Percentiles rank a stretch among this genome's conserved stretches.
Conservation (phyloP, 2,113 vertebrate genomes). For the Xenopus laevis region DNA sequence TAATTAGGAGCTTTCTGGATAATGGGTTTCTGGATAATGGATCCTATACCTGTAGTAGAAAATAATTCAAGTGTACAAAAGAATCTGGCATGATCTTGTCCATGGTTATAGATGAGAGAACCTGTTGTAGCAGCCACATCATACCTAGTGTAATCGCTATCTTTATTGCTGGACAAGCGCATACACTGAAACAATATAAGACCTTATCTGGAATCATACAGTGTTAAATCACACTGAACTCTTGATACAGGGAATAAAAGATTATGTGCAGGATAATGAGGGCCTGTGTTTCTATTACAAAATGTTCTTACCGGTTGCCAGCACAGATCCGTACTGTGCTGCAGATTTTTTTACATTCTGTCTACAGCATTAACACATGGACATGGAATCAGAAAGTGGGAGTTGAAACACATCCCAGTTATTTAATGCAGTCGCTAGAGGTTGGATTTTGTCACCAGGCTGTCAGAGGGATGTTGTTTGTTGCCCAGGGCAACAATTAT, state of each 20-base stretch:
- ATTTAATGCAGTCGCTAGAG: constrained; percentile 4
- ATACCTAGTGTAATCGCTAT: not conserved
- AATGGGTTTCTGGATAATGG: too few relatives aligned
- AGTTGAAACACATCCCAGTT: constrained; percentile 19
- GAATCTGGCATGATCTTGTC: too few relatives aligned
- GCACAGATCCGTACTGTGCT: not conserved
- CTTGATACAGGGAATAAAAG: not conserved
- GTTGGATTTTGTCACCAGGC: not conserved
- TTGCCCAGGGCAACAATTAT: constrained; percentile 14
- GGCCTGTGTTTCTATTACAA: constrained; percentile 9
- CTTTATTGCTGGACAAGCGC: not conserved
- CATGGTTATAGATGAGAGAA: too few relatives aligned
- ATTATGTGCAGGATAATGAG: not conserved
- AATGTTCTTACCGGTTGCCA: constrained; percentile 22
- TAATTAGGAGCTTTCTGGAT: too few relatives aligned
- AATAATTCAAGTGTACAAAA: too few relatives aligned
- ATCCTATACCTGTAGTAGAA: too few relatives aligned
- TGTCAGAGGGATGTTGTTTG: constrained; percentile 5
- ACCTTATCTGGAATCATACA: not conserved
- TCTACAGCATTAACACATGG: constrained; percentile 8
- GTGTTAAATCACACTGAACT: not conserved
- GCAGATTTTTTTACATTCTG: constrained; percentile 14
- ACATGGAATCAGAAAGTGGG: constrained; percentile 1
- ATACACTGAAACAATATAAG: not conserved
- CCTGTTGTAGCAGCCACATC: too few relatives aligned